phyloP scores from a whole-genome alignment of 2,888 invertebrate genomes.

The Ceraclea dissimilis region DNA sequence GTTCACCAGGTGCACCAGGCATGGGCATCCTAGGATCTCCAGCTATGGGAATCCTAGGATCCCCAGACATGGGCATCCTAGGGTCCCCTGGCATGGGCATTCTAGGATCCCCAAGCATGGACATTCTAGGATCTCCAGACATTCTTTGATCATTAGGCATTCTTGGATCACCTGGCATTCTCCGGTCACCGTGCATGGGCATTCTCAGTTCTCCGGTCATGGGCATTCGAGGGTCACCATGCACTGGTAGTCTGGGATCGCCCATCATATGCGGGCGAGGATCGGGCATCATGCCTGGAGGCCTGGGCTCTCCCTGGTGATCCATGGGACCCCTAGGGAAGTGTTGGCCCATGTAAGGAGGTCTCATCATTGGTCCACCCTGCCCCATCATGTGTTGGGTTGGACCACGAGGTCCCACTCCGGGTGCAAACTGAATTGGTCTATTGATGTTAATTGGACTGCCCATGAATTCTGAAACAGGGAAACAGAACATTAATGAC shows the following conservation, averaged over 20 bases:
- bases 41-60: not conserved
- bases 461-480: conserved; percentile 20
- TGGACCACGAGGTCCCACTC: not conserved
- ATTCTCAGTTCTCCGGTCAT: not conserved
- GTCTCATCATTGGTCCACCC: conserved; percentile 1
- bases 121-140: conserved; percentile 4
- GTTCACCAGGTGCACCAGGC: not conserved
- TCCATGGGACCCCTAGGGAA: conserved; percentile 5
- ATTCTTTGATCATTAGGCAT: not conserved
- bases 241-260: conserved; percentile 1
- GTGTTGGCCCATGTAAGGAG: conserved; percentile 9
- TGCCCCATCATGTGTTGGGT: conserved; percentile 3
- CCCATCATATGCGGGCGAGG: not conserved
- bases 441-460: conserved; percentile 15
- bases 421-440: conserved; percentile 12
- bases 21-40: conserved; percentile 1
- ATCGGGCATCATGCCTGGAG: not conserved
- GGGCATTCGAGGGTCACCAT: not conserved
- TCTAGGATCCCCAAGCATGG: not conserved
- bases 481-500: no score
- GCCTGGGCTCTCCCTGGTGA: not conserved
- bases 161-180: not conserved
- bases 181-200: conserved; percentile 3
- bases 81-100: not conserved
- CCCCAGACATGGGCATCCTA: not conserved